Percentiles rank a stretch among this genome's conserved stretches.
Conservation (phyloP, 2,888 invertebrate genomes). For the Endomychus coccineus region DNA sequence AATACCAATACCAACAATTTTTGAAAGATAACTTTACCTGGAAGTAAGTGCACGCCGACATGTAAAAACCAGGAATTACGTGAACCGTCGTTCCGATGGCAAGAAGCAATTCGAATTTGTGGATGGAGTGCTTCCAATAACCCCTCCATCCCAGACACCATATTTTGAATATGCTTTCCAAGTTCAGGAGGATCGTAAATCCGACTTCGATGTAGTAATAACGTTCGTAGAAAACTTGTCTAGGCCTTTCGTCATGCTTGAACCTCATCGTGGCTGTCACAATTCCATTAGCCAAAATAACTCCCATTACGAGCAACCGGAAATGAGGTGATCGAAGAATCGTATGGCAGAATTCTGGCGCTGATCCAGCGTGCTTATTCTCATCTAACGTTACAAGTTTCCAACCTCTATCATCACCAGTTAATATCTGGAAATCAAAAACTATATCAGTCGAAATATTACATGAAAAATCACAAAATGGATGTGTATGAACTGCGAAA, state of each 20-base stretch:
- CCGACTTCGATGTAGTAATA: conserved; percentile 93
- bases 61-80: conserved; percentile 81
- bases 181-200: conserved; percentile 88
- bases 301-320: conserved; percentile 85
- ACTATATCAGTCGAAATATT: no score
- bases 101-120: conserved; percentile 92
- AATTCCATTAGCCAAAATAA: conserved; percentile 91
- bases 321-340: conserved; percentile 88
- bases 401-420: conserved; percentile 93
- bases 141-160: conserved; percentile 95
- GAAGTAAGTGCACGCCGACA: conserved; percentile 93
- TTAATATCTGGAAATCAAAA: conserved; percentile 59
- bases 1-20: conserved; percentile 14
- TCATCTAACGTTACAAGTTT: conserved; percentile 93
- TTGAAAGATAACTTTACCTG: no score
- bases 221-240: conserved; percentile 77
- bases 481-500: no score
- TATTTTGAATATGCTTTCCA: conserved; percentile 94
- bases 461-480: no score
- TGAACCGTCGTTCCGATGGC: conserved; percentile 92
- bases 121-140: conserved; percentile 92
- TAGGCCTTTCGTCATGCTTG: conserved; percentile 79
- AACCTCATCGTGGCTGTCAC: conserved; percentile 95
- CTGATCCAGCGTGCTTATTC: conserved; percentile 83
- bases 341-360: conserved; percentile 78